Base-by-base conservation (phyloP, 2,888 invertebrate genomes). In the Drosophila histrio region DNA sequence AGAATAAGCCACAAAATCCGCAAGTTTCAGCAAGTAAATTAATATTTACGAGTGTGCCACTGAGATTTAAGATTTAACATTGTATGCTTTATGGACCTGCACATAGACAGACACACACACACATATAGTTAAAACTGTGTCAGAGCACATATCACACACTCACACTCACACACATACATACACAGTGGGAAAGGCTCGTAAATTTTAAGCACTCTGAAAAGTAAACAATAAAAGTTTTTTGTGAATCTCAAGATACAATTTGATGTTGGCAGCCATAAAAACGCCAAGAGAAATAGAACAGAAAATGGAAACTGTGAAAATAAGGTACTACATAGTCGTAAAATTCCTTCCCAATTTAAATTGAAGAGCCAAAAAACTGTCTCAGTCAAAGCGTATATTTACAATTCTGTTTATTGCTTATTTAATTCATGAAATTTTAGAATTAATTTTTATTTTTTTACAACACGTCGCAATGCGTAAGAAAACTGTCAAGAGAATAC, bases 1-100 rank as follows among this genome's bases (percentile, higher is more conserved):
- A 52, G 60, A 65, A 65, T 17, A 46, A 67, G 34, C 49, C 43
- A 67, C 46, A 58, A 63, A 49, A 69, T 50, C 64, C 59, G 24
- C 56, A 72, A 74, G 75, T 76, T 71, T 69, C n/a, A 50, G 57
- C 50, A 69, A 83, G 78, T 80, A 83, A 86, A 84, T 84, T 83
- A 86, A 86, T 78, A 84, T 86, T 84, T 84, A 86, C 76, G 72
- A 72, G 60, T 65, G 46, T 41, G 61, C 62, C 32, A 49, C 72
- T 57, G 41, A 50, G 62, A 72, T 70, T 64, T 71, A 58, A 78
- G 76, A 80, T 70, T 64, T 67, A 54, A 80, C 72, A 80, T 77
- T 77, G 66, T 65, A 47, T 44, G 65, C 64, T 67, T 73, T 76
- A 77, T 75, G 70, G 63, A 69, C 28, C 53, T 21, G 11, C 21